phyloP scores from a whole-genome alignment of 2,113 vertebrate species.

The Collichthys lucidus region DNA sequence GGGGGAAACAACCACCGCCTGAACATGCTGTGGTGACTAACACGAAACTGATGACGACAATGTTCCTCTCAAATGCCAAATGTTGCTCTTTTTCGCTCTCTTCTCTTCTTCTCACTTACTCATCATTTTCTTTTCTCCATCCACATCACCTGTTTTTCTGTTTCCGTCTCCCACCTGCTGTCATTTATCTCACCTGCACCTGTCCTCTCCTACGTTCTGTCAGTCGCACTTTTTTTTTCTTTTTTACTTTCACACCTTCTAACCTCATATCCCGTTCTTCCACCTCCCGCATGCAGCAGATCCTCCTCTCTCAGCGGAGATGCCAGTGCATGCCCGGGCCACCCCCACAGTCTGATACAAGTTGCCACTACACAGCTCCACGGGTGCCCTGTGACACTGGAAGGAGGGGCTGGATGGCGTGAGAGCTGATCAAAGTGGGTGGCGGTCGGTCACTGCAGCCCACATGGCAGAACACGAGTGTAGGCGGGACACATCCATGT shows the following conservation, averaged over 20 bases:
- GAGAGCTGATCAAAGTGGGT: slow-evolving; percentile 4
- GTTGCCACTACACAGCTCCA: slow-evolving; percentile 35
- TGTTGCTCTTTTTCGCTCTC: slow-evolving; percentile 39
- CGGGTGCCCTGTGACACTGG: slow-evolving; percentile 44
- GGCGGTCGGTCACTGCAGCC: slow-evolving; percentile 33
- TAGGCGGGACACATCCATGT: slow-evolving; percentile 25
- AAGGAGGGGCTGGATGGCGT: slow-evolving; percentile 28
- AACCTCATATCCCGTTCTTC: not conserved
- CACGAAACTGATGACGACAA: slow-evolving; percentile 45
- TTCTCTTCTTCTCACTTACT: slow-evolving; percentile 26
- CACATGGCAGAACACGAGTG: slow-evolving; percentile 61
- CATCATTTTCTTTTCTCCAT: slow-evolving; percentile 26
- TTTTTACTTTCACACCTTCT: slow-evolving; percentile 20
- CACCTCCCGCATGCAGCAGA: slow-evolving; percentile 15
- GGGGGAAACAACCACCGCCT: slow-evolving; percentile 40
- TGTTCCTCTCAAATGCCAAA: slow-evolving; percentile 64
- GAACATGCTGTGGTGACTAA: slow-evolving; percentile 56
- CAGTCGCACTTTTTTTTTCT: not conserved
- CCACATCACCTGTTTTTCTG: not conserved
- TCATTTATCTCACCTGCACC: slow-evolving; percentile 32
- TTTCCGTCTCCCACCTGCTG: slow-evolving; percentile 4
- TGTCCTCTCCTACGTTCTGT: not conserved
- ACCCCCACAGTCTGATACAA: slow-evolving; percentile 55
- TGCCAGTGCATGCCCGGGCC: slow-evolving; percentile 18
- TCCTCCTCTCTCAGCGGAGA: slow-evolving; percentile 23